A percentile compares a stretch with the other conserved stretches of the same genome.
These are phyloP conservation scores for Cancer borealis DNA, from an alignment of 2,888 invertebrate species.

Conservation along the genomic window DNA sequence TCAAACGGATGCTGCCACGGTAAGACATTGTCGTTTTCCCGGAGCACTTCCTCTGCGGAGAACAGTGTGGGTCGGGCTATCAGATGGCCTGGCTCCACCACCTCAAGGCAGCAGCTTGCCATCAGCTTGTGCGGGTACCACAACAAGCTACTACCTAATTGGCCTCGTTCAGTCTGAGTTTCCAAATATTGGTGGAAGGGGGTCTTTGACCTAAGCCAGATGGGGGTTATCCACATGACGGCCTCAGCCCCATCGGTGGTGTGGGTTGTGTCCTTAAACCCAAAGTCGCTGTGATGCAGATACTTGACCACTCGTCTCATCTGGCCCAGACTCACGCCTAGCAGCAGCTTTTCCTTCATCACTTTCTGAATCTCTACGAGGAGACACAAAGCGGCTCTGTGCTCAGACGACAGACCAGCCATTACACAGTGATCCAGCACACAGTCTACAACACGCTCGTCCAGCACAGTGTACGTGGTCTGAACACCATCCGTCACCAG, in stretches of 20 bases:
- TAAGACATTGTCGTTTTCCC: background rate
- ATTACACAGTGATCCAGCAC: constrained; percentile 12
- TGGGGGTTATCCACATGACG: background rate
- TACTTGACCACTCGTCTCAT: background rate
- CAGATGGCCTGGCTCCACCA: background rate
- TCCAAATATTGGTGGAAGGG: background rate
- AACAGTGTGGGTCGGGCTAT: background rate
- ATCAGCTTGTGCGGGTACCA: background rate
- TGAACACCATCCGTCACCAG: background rate
- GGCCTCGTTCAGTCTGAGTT: background rate
- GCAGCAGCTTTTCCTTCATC: background rate
- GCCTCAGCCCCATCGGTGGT: background rate
- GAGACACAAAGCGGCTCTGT: background rate
- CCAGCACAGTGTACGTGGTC: background rate
- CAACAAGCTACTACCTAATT: background rate
- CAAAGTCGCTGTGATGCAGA: background rate
- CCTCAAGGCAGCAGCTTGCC: background rate
- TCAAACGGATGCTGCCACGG: background rate
- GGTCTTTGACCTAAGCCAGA: background rate
- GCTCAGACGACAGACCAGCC: background rate
- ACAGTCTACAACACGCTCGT: constrained; percentile 32
- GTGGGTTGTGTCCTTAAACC: background rate
- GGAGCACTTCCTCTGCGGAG: background rate
- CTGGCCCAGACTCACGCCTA: constrained; percentile 2
- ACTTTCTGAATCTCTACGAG: background rate